Percentiles rank a stretch among this genome's conserved stretches.
Conservation (phyloP, 2,888 invertebrate genomes). For the Chrysotoxum bicinctum region DNA sequence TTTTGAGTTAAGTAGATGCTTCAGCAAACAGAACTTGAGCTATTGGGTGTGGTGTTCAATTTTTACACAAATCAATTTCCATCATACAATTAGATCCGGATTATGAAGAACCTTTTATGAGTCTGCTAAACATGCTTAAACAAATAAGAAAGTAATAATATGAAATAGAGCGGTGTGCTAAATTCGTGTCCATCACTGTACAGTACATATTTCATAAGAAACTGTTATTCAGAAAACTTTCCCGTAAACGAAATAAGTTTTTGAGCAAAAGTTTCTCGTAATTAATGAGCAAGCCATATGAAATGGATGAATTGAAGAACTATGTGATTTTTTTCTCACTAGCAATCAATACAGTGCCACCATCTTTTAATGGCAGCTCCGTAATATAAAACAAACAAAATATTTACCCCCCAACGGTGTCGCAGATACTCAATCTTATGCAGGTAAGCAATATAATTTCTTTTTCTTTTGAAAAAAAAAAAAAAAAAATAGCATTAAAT, state of each 20-base stretch:
- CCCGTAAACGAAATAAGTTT: slow-evolving; percentile 29
- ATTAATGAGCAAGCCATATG: slow-evolving; percentile 67
- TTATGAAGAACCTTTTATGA: too few species aligned
- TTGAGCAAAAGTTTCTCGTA: slow-evolving; percentile 48
- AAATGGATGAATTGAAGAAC: slow-evolving; percentile 55
- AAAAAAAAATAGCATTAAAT: too few species aligned
- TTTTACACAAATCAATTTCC: too few species aligned
- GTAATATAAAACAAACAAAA: background rate
- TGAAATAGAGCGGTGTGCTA: background rate
- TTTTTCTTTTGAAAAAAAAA: too few species aligned
- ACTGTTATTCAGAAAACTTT: slow-evolving; percentile 35
- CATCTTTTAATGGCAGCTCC: background rate
- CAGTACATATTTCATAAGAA: slow-evolving; percentile 13
- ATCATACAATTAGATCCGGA: too few species aligned
- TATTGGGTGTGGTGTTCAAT: too few species aligned
- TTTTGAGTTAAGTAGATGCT: too few species aligned
- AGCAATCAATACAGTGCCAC: slow-evolving; percentile 13
- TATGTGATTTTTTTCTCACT: slow-evolving; percentile 34
- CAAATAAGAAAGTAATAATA: too few species aligned
- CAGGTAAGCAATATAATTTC: too few species aligned
- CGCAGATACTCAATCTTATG: background rate
- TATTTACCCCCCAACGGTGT: background rate
- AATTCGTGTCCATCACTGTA: background rate
- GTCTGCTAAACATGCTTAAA: too few species aligned
- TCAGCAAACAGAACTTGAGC: too few species aligned